A percentile compares a stretch with the other conserved stretches of the same genome.
Conservation (phyloP, 2,888 invertebrate genomes). For the Ferdinandea cuprea region DNA sequence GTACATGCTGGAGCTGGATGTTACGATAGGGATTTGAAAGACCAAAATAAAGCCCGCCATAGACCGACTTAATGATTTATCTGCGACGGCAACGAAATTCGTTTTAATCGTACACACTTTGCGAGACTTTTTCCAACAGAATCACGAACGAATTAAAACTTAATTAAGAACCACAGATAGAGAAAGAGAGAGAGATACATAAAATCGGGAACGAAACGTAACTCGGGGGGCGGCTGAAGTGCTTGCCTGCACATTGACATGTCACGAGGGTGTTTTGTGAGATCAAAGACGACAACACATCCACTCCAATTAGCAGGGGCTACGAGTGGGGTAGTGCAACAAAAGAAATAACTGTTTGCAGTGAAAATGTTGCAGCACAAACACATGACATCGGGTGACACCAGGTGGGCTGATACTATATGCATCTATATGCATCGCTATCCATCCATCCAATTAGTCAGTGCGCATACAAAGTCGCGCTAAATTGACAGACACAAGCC, state of each 20-base stretch:
- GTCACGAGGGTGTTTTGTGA: constrained; percentile 60
- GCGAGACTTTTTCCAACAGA: neutral
- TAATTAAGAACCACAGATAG: constrained; percentile 33
- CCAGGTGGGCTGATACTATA: neutral
- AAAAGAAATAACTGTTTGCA: constrained; percentile 28
- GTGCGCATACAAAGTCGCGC: constrained; percentile 29
- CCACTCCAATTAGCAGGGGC: constrained; percentile 71
- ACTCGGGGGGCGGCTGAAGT: constrained; percentile 14
- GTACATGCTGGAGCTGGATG: constrained; percentile 20
- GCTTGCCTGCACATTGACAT: constrained; percentile 40
- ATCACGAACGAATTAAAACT: constrained; percentile 32
- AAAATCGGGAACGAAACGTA: constrained; percentile 46
- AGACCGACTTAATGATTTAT: neutral
- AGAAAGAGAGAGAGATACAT: constrained; percentile 18
- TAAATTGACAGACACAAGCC: constrained; percentile 23
- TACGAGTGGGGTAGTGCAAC: constrained; percentile 35
- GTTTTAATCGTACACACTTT: constrained; percentile 38
- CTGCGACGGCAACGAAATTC: neutral
- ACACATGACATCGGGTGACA: neutral
- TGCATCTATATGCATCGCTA: neutral
- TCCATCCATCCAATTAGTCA: constrained; percentile 58
- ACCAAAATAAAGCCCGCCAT: neutral
- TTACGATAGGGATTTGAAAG: constrained; percentile 20
- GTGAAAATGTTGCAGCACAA: constrained; percentile 10
- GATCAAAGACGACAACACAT: constrained; percentile 66